Evolutionary conservation across 53 echinoderm and acorn worm genomes (phyloP).

Genomic region (Holothuria leucospilota): DNA sequence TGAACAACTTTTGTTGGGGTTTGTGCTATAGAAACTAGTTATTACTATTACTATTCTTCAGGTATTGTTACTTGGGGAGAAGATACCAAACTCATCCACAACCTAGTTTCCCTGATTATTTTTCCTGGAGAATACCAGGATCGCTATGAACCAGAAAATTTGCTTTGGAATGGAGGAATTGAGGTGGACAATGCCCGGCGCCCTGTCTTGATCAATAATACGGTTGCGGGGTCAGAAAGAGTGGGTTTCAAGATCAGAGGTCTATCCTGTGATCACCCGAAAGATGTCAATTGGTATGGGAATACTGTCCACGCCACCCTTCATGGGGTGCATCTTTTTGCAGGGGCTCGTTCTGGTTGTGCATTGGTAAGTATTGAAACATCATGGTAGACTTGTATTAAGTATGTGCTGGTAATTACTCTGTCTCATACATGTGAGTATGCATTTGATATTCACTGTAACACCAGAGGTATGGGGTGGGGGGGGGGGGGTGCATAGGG

Average conservation of each 20-base stretch:
- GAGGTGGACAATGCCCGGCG: conserved; percentile 66
- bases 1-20: too few relatives aligned
- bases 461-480: too few relatives aligned
- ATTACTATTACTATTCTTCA: background rate
- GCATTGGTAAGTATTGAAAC: conserved; percentile 29
- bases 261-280: conserved; percentile 56
- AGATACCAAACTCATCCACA: conserved; percentile 66
- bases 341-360: conserved; percentile 37
- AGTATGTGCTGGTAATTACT: too few relatives aligned
- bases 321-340: conserved; percentile 69
- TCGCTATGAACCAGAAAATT: conserved; percentile 80
- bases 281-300: conserved; percentile 57
- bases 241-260: conserved; percentile 79
- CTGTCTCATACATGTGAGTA: too few relatives aligned
- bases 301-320: conserved; percentile 78
- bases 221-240: conserved; percentile 92
- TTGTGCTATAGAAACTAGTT: too few relatives aligned
- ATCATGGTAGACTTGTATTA: too few relatives aligned
- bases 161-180: conserved; percentile 81
- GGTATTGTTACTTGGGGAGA: conserved; percentile 77
- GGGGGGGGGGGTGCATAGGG: too few relatives aligned
- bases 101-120: conserved; percentile 81
- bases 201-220: conserved; percentile 72
- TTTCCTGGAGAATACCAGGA: conserved; percentile 92
- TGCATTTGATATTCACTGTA: too few relatives aligned